These are phyloP conservation scores for Aspidiotus destructor DNA, from an alignment of 2,888 invertebrate species.

Conservation along the genomic window DNA sequence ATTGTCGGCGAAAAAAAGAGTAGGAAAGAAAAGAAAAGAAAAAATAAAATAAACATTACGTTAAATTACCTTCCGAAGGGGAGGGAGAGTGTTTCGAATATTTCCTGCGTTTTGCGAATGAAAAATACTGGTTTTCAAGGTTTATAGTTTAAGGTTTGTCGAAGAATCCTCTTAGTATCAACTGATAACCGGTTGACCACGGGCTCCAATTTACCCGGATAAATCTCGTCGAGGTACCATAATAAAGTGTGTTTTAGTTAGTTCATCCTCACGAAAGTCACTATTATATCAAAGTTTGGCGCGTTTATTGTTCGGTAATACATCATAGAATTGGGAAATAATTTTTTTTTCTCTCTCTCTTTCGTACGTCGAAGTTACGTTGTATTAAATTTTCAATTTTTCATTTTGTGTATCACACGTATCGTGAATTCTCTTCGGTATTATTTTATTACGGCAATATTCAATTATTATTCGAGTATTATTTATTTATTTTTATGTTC, in stretches of 20 bases:
- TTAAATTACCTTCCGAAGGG: background rate
- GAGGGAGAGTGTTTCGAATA: constrained; percentile 13
- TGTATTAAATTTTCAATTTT: too few species aligned
- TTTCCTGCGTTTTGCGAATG: constrained; percentile 30
- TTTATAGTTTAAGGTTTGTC: constrained; percentile 20
- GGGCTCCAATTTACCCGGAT: constrained; percentile 26
- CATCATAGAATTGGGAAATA: too few species aligned
- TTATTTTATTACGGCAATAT: too few species aligned
- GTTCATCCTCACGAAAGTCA: constrained; percentile 14
- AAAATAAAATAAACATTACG: too few species aligned
- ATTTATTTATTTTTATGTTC: too few species aligned
- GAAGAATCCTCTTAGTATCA: constrained; percentile 26
- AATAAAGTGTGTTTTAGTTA: constrained; percentile 19
- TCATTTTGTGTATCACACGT: too few species aligned
- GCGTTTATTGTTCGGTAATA: background rate
- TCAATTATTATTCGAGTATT: too few species aligned
- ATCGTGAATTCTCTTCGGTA: too few species aligned
- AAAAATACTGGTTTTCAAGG: constrained; percentile 30
- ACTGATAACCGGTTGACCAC: constrained; percentile 30
- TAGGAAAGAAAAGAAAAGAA: too few species aligned
- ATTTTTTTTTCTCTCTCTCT: too few species aligned
- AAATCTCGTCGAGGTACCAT: constrained; percentile 22
- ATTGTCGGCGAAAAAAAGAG: too few species aligned
- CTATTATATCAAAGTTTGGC: constrained; percentile 6
- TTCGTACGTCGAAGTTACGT: too few species aligned